A percentile compares a stretch with the other conserved stretches of the same genome.
phyloP scores from a whole-genome alignment of 2,888 invertebrate species.

The Sepioteuthis lessoniana region DNA sequence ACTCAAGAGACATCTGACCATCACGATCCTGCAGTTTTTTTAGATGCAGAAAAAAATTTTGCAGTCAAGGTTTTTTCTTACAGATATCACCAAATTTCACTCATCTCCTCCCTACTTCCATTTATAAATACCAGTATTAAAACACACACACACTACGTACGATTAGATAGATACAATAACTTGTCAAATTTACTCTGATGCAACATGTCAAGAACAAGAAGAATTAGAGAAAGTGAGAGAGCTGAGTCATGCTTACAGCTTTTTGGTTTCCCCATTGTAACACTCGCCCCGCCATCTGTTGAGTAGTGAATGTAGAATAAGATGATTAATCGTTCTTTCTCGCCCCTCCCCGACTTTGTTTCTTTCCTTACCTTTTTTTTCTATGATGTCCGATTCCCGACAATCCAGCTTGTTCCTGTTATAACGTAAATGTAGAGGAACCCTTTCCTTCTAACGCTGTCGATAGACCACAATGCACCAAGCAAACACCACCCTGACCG shows the following conservation, averaged over 20 bases:
- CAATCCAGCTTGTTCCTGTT: neutral
- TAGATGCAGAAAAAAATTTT: neutral
- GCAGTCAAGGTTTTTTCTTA: neutral
- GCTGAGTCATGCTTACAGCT: slow-evolving; percentile 2
- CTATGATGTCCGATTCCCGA: neutral
- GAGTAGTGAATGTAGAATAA: neutral
- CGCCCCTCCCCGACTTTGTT: too few relatives aligned
- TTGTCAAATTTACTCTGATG: neutral
- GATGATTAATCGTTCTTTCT: too few relatives aligned
- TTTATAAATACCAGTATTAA: too few relatives aligned
- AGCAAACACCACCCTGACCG: neutral
- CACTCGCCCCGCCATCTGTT: neutral
- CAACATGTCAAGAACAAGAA: neutral
- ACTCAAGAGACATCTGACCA: neutral
- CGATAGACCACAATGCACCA: neutral
- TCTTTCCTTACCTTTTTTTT: neutral
- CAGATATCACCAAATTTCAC: neutral
- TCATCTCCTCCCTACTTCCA: too few relatives aligned
- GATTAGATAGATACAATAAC: too few relatives aligned
- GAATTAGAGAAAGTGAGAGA: neutral
- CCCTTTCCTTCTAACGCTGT: neutral
- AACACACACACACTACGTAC: too few relatives aligned
- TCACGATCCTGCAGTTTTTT: neutral
- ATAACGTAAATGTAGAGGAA: neutral
- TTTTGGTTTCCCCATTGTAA: neutral